Conservation (phyloP, 1,140 invertebrate genomes). For the Drosophila elegans region DNA sequence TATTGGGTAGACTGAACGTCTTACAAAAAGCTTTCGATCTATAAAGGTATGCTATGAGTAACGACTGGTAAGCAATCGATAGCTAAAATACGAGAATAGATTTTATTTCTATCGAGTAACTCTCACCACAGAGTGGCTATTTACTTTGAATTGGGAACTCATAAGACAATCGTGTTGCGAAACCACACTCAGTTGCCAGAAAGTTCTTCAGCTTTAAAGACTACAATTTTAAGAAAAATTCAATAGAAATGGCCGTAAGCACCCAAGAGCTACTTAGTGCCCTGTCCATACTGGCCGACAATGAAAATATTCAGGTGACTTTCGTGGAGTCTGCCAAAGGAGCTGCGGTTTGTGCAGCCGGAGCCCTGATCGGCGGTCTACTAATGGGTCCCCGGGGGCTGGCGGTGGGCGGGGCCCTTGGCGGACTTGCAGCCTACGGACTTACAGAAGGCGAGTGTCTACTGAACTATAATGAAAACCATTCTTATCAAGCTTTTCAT, state of each 20-base stretch:
- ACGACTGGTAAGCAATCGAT: too few species aligned
- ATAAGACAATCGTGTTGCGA: neutral
- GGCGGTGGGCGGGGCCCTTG: conserved; percentile 12
- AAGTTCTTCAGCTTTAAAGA: neutral
- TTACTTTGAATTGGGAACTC: neutral
- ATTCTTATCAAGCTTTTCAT: neutral
- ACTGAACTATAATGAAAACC: neutral
- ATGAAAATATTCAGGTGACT: conserved; percentile 10
- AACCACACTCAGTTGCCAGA: conserved; percentile 4
- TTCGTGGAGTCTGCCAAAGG: conserved; percentile 11
- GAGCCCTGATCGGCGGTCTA: conserved; percentile 10
- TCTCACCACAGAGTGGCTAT: neutral
- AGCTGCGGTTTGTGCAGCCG: conserved; percentile 10
- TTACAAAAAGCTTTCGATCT: too few species aligned
- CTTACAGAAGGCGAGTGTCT: conserved; percentile 8
- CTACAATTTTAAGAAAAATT: neutral
- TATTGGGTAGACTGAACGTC: too few species aligned
- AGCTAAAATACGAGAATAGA: neutral
- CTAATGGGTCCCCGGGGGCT: conserved; percentile 13
- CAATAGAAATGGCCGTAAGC: too few species aligned
- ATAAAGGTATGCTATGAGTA: too few species aligned
- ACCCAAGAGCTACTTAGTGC: conserved; percentile 1
- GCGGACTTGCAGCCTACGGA: conserved; percentile 3
- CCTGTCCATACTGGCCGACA: conserved; percentile 6
- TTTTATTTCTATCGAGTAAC: neutral